phyloP scores from a whole-genome alignment of 2,797 vertebrate species.

The Leucoraja ocellata region DNA sequence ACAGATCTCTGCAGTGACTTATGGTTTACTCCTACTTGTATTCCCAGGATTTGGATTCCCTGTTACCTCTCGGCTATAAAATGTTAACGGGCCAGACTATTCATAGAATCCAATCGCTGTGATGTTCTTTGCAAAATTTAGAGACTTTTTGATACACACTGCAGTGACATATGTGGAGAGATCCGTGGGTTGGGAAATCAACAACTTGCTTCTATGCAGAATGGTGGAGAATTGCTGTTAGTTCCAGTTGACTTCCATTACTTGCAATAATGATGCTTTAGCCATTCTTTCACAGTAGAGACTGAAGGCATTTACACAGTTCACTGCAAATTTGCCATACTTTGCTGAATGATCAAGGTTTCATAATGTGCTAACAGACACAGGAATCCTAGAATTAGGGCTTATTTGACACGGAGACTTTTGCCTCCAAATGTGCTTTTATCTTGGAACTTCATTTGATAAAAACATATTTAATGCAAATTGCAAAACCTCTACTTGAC shows the following conservation, averaged over 20 bases:
- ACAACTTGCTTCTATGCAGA: background rate
- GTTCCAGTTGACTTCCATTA: conserved; percentile 12
- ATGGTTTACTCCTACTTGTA: too few species aligned
- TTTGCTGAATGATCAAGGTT: background rate
- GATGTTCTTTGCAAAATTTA: background rate
- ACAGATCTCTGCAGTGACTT: too few species aligned
- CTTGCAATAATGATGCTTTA: background rate
- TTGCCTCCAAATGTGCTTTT: background rate
- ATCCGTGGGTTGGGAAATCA: background rate
- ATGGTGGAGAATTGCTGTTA: conserved; percentile 13
- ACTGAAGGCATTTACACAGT: background rate
- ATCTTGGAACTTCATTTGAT: conserved; percentile 5
- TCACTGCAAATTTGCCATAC: background rate
- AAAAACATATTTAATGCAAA: background rate
- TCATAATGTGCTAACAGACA: background rate
- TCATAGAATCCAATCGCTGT: background rate
- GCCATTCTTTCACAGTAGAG: background rate
- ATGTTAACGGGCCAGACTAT: background rate
- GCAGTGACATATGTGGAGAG: background rate
- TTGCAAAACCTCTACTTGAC: background rate
- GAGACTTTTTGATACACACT: background rate
- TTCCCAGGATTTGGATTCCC: too few species aligned
- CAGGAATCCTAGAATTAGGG: background rate
- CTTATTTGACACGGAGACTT: background rate
- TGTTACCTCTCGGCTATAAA: background rate